Evolutionary conservation across 2,888 invertebrate species (phyloP), one percentile per base, ranked within the genome.

Genomic region (Epinotia bilunana): DNA sequence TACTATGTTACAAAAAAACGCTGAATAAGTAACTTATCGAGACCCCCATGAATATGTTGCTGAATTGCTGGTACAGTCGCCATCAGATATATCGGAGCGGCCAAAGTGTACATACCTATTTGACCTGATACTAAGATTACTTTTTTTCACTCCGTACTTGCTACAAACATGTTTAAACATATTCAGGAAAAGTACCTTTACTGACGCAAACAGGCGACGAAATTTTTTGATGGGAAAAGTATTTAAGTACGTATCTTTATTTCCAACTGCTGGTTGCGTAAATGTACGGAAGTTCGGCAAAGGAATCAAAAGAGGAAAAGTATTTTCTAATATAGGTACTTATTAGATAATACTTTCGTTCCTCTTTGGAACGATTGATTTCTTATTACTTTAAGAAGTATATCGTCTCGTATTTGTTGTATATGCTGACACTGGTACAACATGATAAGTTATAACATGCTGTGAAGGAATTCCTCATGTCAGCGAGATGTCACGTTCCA

Each of bases 181-280:
- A 77, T 77, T 86, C 80, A 76, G 78, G 80, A 82, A 82, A 84
- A 86, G 84, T 82, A 81, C 85, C 83, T 83, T 83, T 84, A 83
- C 84, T 85, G 86, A 88, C 81, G 80, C 80, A 82, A 82, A 79
- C 78, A 83, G 82, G 84, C 81, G 79, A 82, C 78, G 76, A 80
- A 87, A 85, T 86, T 83, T 86, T 87, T 84, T 83, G 83, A 86
- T 82, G 80, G 82, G 78, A 79, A 73, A 80, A 76, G 79, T 79
- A 76, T 83, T 83, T 82, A 82, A 80, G 79, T 84, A 53, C 53
- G 7, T 53, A 79, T 77, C 76, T 78, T 79, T 80, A 78, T 79
- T 78, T 76, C 72, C 28, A 76, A 78, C 68, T 70, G 63, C 28
- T 70, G 46, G 23, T 13, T 43, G 43, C 57, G 18, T 53, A 68